phyloP scores from a whole-genome alignment of 1,140 invertebrate species.

The Dolichoris vasculosae region DNA sequence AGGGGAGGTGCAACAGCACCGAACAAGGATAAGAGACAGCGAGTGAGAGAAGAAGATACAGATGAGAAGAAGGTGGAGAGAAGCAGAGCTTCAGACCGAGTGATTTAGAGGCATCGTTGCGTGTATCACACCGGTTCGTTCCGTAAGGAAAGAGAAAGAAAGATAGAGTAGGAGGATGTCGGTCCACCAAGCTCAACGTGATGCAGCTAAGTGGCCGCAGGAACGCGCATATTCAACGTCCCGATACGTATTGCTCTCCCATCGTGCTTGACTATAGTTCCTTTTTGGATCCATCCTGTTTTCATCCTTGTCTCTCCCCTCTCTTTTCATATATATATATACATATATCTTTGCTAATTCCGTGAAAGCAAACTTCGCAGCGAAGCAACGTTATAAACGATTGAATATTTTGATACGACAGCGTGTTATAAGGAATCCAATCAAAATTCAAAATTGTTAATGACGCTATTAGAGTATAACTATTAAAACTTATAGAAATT shows the following conservation, averaged over 20 bases:
- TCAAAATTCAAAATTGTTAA: not conserved
- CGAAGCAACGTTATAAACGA: not conserved
- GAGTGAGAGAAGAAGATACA: conserved; percentile 59
- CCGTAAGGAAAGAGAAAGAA: conserved; percentile 26
- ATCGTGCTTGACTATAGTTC: not conserved
- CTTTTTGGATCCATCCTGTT: not conserved
- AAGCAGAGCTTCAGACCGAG: conserved; percentile 48
- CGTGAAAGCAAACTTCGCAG: not conserved
- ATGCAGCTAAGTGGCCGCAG: not conserved
- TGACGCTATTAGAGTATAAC: not conserved
- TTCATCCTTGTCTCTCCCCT: not conserved
- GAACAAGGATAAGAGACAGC: conserved; percentile 58
- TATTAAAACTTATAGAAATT: not conserved
- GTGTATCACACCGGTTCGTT: conserved; percentile 65
- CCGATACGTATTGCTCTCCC: conserved; percentile 21
- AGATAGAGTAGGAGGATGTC: conserved; percentile 10
- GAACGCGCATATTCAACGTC: conserved; percentile 2
- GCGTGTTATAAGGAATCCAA: not conserved
- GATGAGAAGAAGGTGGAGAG: not conserved
- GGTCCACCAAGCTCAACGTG: not conserved
- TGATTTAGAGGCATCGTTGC: conserved; percentile 68
- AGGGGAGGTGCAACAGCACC: conserved; percentile 50
- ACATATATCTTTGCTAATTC: conserved; percentile 16
- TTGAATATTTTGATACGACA: not conserved
- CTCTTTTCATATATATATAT: not conserved